A percentile compares a stretch with the other conserved stretches of the same genome.
phyloP scores from a whole-genome alignment of 2,888 invertebrate species.

The Gymnoscelis rufifasciata region DNA sequence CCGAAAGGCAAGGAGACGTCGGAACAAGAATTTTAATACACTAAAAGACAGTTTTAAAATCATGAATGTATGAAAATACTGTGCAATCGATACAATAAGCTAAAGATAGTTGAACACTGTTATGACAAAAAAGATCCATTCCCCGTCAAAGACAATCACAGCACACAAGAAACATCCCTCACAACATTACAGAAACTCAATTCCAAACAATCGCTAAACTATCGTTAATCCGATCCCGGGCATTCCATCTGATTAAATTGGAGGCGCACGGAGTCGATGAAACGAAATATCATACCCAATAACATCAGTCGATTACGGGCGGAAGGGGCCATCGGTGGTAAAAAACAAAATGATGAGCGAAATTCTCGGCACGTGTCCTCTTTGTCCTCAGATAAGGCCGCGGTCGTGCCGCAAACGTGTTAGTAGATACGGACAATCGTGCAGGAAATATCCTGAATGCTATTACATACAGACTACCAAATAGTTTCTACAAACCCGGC shows the following conservation, averaged over 20 bases:
- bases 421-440: slow-evolving; percentile 23
- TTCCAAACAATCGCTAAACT: slow-evolving; percentile 10
- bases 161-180: background rate
- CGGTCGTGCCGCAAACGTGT: slow-evolving; percentile 20
- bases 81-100: too few species aligned
- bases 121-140: background rate
- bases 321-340: slow-evolving; percentile 26
- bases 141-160: background rate
- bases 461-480: slow-evolving; percentile 5
- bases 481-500: too few species aligned
- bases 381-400: slow-evolving; percentile 40
- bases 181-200: background rate
- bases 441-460: slow-evolving; percentile 26
- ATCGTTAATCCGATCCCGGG: slow-evolving; percentile 4
- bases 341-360: slow-evolving; percentile 32
- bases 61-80: too few species aligned
- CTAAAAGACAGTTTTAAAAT: too few species aligned
- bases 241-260: slow-evolving; percentile 18
- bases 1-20: too few species aligned
- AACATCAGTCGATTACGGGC: slow-evolving; percentile 27
- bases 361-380: slow-evolving; percentile 42
- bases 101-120: background rate
- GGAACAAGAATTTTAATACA: too few species aligned
- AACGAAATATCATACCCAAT: slow-evolving; percentile 27
- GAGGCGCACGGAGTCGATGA: slow-evolving; percentile 13